Base-by-base conservation (phyloP, 2,113 vertebrate species). In the Phocoena phocoena region DNA sequence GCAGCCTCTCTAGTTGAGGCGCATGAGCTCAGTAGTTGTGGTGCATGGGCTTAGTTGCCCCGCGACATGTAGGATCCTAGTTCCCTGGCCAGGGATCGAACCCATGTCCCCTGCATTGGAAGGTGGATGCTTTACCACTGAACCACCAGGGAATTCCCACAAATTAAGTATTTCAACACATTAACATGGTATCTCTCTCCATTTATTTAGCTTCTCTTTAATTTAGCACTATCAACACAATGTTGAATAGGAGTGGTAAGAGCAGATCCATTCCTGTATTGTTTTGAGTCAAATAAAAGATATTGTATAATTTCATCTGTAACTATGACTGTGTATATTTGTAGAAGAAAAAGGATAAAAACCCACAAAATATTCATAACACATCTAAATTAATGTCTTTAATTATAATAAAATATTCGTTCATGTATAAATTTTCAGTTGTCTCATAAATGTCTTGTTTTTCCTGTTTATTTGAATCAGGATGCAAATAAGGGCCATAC, bases 391-490 rank as follows among this genome's bases (percentile, higher is more conserved):
- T 63, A 68, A 80, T 80, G 25, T 71, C 31, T 93, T 95, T 93
- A 82, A 82, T 92, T 96, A 60, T 67, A 68, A 93, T 95, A 38
- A 74, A 89, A 82, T 62, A 65, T 65, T 82, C 26, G 60, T 50
- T 68, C 38, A 62, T 47, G 14, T 63, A 76, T 80, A 76, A 88
- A 81, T 68, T 33, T 86, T 53, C 12, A n/a, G 14, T 67, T 36
- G 28, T 76, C 71, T 73, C 80, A 68, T 47, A 68, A 36, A 44
- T 70, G 8, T 76, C 13, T 38, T 65, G 8, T 50, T 82, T 80
- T 85, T 92, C 79, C 80, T 96, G 65, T 67, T n/a, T 76, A 31
- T 90, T 90, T 90, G 58, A 55, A 86, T 74, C 44, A 74, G 33
- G 58, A 74, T 96, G 31, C 26, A 44, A 63, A 90, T 47, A 85